Percentiles rank a stretch among this genome's conserved stretches.
Evolutionary conservation across 1,140 invertebrate species (phyloP).

Genomic region (Vollenhovia emeryi): DNA sequence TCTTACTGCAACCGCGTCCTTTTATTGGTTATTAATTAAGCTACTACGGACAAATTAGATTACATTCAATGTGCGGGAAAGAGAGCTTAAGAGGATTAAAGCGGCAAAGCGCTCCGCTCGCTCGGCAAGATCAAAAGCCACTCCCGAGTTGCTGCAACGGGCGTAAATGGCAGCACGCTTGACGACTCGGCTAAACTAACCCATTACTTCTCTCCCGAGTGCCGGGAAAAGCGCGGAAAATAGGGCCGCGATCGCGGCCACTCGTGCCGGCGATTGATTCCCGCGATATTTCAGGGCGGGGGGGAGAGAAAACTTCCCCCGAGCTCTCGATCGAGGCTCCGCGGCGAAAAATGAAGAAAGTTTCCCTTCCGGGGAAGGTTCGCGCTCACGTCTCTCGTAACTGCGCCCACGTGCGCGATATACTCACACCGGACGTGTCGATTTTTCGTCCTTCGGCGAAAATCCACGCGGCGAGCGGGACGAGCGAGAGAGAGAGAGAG

Average conservation of each 20-base stretch:
- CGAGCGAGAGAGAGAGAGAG: background rate
- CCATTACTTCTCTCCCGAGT: slow-evolving; percentile 56
- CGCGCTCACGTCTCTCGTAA: slow-evolving; percentile 79
- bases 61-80: slow-evolving; percentile 21
- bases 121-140: slow-evolving; percentile 38
- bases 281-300: slow-evolving; percentile 78
- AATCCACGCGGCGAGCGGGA: background rate
- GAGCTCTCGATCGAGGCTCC: slow-evolving; percentile 28
- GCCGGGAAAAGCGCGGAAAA: slow-evolving; percentile 57
- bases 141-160: slow-evolving; percentile 11
- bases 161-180: slow-evolving; percentile 24
- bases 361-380: slow-evolving; percentile 77
- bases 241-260: slow-evolving; percentile 66
- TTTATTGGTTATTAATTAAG: background rate
- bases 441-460: slow-evolving; percentile 51
- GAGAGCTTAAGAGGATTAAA: background rate
- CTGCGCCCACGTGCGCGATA: slow-evolving; percentile 73
- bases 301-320: slow-evolving; percentile 58
- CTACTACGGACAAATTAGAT: background rate
- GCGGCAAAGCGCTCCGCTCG: slow-evolving; percentile 1
- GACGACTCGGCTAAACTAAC: slow-evolving; percentile 40
- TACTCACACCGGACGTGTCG: slow-evolving; percentile 59
- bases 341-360: slow-evolving; percentile 84
- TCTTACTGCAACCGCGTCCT: background rate
- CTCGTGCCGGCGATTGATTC: slow-evolving; percentile 82